phyloP scores from a whole-genome alignment of 1,140 invertebrate genomes.

The Calliopsis andreniformis region DNA sequence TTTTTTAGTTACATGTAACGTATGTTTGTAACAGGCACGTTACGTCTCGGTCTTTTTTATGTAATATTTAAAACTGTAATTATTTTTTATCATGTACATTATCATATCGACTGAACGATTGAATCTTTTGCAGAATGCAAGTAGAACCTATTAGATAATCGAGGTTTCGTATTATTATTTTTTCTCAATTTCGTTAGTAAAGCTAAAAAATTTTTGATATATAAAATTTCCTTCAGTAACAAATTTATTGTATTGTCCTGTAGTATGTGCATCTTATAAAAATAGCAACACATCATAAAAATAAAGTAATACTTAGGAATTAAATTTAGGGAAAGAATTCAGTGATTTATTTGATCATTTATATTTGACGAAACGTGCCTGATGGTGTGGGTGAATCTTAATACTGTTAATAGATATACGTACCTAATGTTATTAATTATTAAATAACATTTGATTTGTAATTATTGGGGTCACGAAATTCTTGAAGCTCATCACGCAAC shows the following conservation, averaged over 20 bases:
- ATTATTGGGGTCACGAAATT: slow-evolving; percentile 47
- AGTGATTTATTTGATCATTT: slow-evolving; percentile 51
- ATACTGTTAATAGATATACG: slow-evolving; percentile 75
- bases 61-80: slow-evolving; percentile 29
- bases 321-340: slow-evolving; percentile 26
- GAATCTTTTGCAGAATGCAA: no score
- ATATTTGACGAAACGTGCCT: slow-evolving; percentile 63
- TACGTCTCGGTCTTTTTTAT: slow-evolving; percentile 24
- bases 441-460: slow-evolving; percentile 70
- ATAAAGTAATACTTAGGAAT: no score
- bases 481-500: slow-evolving; percentile 50
- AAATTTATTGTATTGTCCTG: slow-evolving; percentile 42
- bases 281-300: no score
- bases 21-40: slow-evolving; percentile 47
- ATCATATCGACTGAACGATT: no score
- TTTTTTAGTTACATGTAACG: slow-evolving; percentile 55
- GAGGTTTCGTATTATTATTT: no score
- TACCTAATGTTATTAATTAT: slow-evolving; percentile 74
- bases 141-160: no score
- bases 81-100: no score
- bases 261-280: no score
- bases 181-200: no score
- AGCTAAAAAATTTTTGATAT: no score
- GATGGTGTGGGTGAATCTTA: slow-evolving; percentile 66
- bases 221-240: no score